Evolutionary conservation across 2,888 invertebrate species (phyloP).

Genomic region (Drosophila putrida): DNA sequence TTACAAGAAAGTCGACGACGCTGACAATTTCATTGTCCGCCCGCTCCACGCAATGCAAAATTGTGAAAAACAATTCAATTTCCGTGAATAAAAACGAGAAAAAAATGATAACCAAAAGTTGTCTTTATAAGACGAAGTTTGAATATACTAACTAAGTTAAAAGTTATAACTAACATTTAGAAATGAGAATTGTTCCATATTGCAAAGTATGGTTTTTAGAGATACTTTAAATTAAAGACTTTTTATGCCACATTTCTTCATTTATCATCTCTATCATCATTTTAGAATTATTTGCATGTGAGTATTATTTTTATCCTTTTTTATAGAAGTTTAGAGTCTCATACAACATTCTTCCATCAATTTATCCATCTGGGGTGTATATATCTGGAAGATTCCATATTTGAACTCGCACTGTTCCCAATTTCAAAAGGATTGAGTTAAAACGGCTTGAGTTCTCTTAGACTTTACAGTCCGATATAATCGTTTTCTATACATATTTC

Average conservation of each 20-base stretch:
- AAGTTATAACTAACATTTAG: too few relatives aligned
- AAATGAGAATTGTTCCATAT: too few relatives aligned
- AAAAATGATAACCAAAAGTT: slow-evolving; percentile 1
- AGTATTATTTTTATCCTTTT: too few relatives aligned
- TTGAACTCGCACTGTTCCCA: background rate
- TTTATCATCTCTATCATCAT: too few relatives aligned
- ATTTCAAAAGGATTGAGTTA: background rate
- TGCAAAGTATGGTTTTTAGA: too few relatives aligned
- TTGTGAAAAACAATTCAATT: slow-evolving; percentile 76
- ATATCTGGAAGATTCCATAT: too few relatives aligned
- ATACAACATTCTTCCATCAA: background rate
- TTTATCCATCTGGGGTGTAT: background rate
- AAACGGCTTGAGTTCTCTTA: background rate
- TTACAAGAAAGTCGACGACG: slow-evolving; percentile 68
- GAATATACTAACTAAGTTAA: background rate
- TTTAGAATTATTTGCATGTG: too few relatives aligned
- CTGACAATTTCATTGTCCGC: slow-evolving; percentile 55
- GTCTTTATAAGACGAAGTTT: background rate
- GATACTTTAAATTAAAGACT: too few relatives aligned
- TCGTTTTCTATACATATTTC: background rate
- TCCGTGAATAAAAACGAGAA: slow-evolving; percentile 49
- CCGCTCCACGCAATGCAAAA: slow-evolving; percentile 49
- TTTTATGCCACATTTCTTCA: too few relatives aligned
- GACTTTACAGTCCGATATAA: background rate
- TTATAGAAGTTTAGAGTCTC: background rate